Percentiles rank a stretch among this genome's conserved stretches.
phyloP scores from a whole-genome alignment of 2,888 invertebrate genomes.

The Julus scanicus region DNA sequence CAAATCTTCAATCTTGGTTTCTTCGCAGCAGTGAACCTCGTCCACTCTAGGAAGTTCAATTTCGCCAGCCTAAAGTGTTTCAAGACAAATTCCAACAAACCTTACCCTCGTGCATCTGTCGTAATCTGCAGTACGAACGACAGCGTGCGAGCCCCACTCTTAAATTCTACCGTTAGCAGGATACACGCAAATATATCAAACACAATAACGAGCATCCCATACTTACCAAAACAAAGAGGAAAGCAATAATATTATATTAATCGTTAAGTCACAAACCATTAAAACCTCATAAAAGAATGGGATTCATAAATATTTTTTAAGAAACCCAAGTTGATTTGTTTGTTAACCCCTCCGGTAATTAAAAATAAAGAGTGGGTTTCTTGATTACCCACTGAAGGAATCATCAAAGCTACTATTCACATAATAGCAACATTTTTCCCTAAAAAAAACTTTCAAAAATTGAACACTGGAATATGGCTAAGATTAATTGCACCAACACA shows the following conservation, averaged over 20 bases:
- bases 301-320: too few species aligned
- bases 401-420: neutral
- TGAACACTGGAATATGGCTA: neutral
- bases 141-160: neutral
- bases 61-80: slow-evolving; percentile 21
- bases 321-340: too few species aligned
- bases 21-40: slow-evolving; percentile 2
- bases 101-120: neutral
- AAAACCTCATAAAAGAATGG: too few species aligned
- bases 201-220: neutral
- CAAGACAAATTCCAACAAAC: slow-evolving; percentile 35
- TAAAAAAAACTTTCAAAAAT: neutral
- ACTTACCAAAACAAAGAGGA: neutral
- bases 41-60: neutral
- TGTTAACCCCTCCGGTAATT: too few species aligned
- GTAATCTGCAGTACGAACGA: neutral
- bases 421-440: neutral
- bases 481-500: neutral
- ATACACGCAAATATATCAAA: neutral
- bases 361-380: neutral
- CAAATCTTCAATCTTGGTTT: slow-evolving; percentile 40
- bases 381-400: too few species aligned
- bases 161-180: neutral
- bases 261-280: neutral
- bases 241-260: neutral